Base-by-base conservation (phyloP, 2,888 invertebrate genomes). In the Lasius fuliginosus region DNA sequence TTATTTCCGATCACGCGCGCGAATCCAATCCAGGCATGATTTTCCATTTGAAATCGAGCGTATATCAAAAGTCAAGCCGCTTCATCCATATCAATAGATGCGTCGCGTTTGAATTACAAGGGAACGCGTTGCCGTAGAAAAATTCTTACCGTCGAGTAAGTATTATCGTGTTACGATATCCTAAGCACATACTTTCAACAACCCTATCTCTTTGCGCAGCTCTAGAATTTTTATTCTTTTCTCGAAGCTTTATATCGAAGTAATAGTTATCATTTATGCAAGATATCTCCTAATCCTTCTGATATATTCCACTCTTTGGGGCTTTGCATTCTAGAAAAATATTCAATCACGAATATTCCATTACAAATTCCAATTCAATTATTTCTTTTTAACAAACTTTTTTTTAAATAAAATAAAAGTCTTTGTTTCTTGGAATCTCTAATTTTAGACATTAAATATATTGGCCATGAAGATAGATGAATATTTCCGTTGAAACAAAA, bases 41-140 rank as follows among this genome's bases (percentile, higher is more conserved):
- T 94, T 94, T 94, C 94, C 94, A 94, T 94, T 94, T 94, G 91
- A 94, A 94, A 94, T 94, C 91, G 93, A 94, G 94, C 94, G 93
- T 93, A 93, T 93, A 94, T 94, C 93, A 93, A 93, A 93, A 92
- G 90, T 92, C 91, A 89, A 79, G 87, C 91, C 68, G 89, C 92
- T 91, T 93, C 93, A 93, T 93, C 92, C 94, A 94, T 94, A 94
- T 94, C 94, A 94, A 94, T 94, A 92, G 92, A 89, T 83, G 79
- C 33, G 83, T 64, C 76, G 60, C 65, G 60, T 56, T 73, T 30
- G 84, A 85, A 86, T 90, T 87, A 86, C 83, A 85, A 68, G 86
- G 69, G 82, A 86, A 23, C 49, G n/a, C 46, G 77, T 56, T 58
- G 68, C 79, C 49, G 30, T 58, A 36, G 36, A 81, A 86, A 87